These are phyloP conservation scores for Eumaeus atala DNA, from an alignment of 1,140 invertebrate species.

Conservation along the genomic window DNA sequence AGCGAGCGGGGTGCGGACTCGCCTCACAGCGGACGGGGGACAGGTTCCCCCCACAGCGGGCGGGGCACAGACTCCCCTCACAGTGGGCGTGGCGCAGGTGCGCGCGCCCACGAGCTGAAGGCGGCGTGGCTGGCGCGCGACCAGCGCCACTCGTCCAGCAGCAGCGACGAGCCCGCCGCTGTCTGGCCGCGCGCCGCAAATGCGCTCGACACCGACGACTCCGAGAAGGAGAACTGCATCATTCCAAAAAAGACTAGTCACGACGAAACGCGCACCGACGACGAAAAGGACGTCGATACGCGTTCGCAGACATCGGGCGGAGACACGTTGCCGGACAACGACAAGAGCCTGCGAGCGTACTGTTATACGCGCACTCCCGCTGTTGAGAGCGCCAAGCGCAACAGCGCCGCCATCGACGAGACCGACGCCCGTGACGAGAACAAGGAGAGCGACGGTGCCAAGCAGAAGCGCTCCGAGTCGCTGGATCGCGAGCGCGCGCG, in stretches of 20 bases:
- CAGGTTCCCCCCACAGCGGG: slow-evolving; percentile 27
- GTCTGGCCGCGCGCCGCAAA: slow-evolving; percentile 20
- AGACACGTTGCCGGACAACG: slow-evolving; percentile 48
- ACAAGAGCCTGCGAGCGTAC: slow-evolving; percentile 32
- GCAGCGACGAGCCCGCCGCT: slow-evolving; percentile 18
- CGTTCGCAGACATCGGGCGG: slow-evolving; percentile 46
- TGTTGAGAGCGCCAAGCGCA: slow-evolving; percentile 40
- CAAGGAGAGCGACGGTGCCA: slow-evolving; percentile 29
- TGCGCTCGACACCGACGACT: slow-evolving; percentile 38
- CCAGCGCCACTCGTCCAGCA: slow-evolving; percentile 27
- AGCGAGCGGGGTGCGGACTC: slow-evolving; percentile 38
- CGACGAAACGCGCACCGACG: slow-evolving; percentile 28
- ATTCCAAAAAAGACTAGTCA: slow-evolving; percentile 1
- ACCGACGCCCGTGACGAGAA: slow-evolving; percentile 21
- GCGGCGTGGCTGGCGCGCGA: slow-evolving; percentile 52
- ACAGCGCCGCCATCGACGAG: slow-evolving; percentile 34
- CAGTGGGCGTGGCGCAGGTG: slow-evolving; percentile 31
- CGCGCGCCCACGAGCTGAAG: slow-evolving; percentile 53
- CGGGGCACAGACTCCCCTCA: slow-evolving; percentile 50
- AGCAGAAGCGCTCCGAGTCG: slow-evolving; percentile 77
- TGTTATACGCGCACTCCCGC: slow-evolving; percentile 21
- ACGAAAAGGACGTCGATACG: slow-evolving; percentile 62
- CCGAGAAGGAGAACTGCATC: slow-evolving; percentile 37
- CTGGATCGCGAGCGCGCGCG: slow-evolving; percentile 64
- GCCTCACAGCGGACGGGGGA: slow-evolving; percentile 32